phyloP scores from a whole-genome alignment of 35 echinoderm and acorn worm species.

The Stichopus chloronotus region DNA sequence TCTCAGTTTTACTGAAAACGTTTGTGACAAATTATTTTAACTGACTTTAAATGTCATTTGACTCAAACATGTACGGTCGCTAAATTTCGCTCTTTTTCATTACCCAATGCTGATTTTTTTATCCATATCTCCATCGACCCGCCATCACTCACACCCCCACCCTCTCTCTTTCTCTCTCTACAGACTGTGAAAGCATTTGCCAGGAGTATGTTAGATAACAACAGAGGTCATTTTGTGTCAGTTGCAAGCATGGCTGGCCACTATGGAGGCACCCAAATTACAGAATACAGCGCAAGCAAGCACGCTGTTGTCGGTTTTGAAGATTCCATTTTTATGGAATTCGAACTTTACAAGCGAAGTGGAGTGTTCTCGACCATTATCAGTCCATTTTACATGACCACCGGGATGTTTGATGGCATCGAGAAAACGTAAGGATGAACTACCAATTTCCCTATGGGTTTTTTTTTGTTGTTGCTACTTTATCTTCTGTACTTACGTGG shows the following conservation, averaged over 20 bases:
- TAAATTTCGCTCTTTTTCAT: neutral
- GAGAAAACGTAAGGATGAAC: constrained; percentile 72
- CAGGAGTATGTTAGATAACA: constrained; percentile 77
- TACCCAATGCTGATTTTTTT: neutral
- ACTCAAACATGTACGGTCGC: neutral
- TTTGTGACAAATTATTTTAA: too few species aligned
- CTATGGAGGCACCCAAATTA: constrained; percentile 58
- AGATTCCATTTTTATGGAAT: constrained; percentile 69
- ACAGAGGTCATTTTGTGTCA: constrained; percentile 89
- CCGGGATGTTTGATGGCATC: constrained; percentile 90
- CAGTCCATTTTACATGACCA: constrained; percentile 85
- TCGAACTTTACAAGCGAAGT: constrained; percentile 44
- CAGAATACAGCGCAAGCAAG: constrained; percentile 89
- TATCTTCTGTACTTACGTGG: too few species aligned
- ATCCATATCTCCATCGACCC: too few species aligned
- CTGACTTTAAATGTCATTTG: neutral
- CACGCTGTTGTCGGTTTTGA: constrained; percentile 88
- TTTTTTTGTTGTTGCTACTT: too few species aligned
- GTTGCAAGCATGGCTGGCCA: constrained; percentile 80
- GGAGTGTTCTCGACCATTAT: constrained; percentile 83
- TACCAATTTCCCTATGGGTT: neutral
- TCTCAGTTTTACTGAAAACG: too few species aligned
- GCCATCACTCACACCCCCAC: too few species aligned
- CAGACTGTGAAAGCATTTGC: constrained; percentile 91
- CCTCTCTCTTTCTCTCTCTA: neutral